These are phyloP conservation scores for Pseudomugil tenellus DNA, from an alignment of 2,797 vertebrate genomes.

Conservation along the genomic window DNA sequence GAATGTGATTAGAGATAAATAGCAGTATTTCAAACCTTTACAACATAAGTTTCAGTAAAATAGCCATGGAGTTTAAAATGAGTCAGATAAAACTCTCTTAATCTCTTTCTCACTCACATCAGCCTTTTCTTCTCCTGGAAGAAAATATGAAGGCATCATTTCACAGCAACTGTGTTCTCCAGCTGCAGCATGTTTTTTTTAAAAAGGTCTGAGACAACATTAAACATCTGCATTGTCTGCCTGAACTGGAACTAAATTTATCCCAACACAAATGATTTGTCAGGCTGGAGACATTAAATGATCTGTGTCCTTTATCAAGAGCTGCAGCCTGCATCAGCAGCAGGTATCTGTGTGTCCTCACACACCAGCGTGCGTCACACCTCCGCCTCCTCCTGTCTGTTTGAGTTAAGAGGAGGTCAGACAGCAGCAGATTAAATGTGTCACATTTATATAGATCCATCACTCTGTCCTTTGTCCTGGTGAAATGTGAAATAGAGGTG, in stretches of 20 bases:
- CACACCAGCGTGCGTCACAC: slow-evolving; percentile 1
- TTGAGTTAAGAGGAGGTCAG: slow-evolving; percentile 41
- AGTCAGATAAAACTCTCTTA: too few relatives aligned
- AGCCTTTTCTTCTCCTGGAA: too few relatives aligned
- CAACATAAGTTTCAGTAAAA: too few relatives aligned
- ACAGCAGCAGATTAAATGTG: slow-evolving; percentile 58
- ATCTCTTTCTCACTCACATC: too few relatives aligned
- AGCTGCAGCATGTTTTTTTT: background rate
- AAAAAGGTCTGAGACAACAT: background rate
- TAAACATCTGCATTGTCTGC: background rate
- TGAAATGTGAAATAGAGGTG: slow-evolving; percentile 35
- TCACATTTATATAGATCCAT: slow-evolving; percentile 59
- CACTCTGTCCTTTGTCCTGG: slow-evolving; percentile 31
- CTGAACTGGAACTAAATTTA: slow-evolving; percentile 10
- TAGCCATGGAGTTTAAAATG: too few relatives aligned
- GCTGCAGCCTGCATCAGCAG: background rate
- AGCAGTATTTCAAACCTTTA: too few relatives aligned
- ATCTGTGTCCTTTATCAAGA: slow-evolving; percentile 15
- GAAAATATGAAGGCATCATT: too few relatives aligned
- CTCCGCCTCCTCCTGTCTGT: slow-evolving; percentile 14
- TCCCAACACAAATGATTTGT: background rate
- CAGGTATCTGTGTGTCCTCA: background rate
- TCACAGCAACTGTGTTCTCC: too few relatives aligned
- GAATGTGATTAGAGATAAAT: too few relatives aligned
- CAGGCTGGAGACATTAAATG: background rate